Conservation (phyloP, 2,113 vertebrate species). For the Phalacrocorax brasilianus region DNA sequence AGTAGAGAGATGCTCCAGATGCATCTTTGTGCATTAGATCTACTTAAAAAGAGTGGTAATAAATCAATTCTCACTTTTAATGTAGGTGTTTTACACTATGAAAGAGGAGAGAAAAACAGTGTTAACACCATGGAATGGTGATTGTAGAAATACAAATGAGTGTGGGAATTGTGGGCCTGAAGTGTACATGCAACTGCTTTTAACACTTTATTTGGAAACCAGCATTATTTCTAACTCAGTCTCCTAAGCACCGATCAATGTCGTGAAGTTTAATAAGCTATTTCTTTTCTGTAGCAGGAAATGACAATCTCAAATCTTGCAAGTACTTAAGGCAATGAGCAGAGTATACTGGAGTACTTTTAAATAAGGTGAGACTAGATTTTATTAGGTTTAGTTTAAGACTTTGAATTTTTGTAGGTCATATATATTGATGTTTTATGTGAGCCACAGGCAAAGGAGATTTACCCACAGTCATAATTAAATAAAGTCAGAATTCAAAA, state of each 20-base stretch:
- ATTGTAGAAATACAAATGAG: neutral
- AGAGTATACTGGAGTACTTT: neutral
- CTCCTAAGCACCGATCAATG: neutral
- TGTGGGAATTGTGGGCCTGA: neutral
- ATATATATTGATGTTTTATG: neutral
- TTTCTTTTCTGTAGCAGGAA: neutral
- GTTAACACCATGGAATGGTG: conserved; percentile 17
- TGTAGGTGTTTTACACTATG: conserved; percentile 6
- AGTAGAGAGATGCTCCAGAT: neutral
- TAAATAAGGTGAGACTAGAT: neutral
- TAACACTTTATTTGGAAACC: neutral
- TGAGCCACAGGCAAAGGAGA: neutral
- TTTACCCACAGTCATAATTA: neutral
- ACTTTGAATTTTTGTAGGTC: neutral
- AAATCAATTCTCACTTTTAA: conserved; percentile 41
- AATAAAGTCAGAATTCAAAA: neutral
- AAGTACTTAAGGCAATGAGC: neutral
- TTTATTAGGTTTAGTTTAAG: neutral
- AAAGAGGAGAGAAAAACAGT: neutral
- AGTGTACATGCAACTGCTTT: neutral
- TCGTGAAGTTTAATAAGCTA: neutral
- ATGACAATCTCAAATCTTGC: neutral
- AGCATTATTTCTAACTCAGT: neutral
- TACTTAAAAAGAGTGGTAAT: conserved; percentile 39
- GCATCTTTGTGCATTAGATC: neutral